Percentiles rank a stretch among this genome's conserved stretches.
Evolutionary conservation across 2,888 invertebrate genomes (phyloP).

Genomic region (Rhagium mordax): DNA sequence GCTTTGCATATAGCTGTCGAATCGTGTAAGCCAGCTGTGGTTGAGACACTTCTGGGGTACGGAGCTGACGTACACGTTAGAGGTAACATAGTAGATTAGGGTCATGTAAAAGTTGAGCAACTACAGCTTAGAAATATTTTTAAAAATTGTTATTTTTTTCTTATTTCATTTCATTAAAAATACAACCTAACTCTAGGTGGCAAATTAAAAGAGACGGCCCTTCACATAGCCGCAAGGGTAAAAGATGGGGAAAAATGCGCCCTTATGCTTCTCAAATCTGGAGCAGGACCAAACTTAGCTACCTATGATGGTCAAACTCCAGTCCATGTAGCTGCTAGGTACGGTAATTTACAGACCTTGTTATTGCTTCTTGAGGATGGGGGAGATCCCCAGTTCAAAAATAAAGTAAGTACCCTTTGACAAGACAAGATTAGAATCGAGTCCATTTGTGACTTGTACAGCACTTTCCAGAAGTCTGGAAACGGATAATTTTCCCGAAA

Average conservation of each 20-base stretch:
- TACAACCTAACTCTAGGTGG: constrained; percentile 75
- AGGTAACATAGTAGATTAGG: constrained; percentile 68
- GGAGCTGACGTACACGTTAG: constrained; percentile 98
- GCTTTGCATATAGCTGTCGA: constrained; percentile 98
- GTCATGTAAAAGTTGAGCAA: background rate
- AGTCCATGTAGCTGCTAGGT: constrained; percentile 94
- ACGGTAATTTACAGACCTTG: constrained; percentile 91
- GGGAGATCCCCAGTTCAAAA: constrained; percentile 92
- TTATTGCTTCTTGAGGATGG: constrained; percentile 92
- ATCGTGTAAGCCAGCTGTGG: constrained; percentile 93
- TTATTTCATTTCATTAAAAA: background rate
- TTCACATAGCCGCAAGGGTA: constrained; percentile 97
- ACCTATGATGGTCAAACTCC: constrained; percentile 98
- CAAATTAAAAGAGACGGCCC: constrained; percentile 91
- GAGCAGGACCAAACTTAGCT: constrained; percentile 95
- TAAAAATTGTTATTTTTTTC: no score
- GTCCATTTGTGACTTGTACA: no score
- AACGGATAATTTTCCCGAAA: no score
- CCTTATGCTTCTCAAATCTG: constrained; percentile 97
- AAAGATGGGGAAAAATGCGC: constrained; percentile 94
- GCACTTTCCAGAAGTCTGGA: no score
- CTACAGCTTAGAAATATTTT: background rate
- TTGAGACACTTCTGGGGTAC: constrained; percentile 95
- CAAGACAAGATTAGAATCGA: no score
- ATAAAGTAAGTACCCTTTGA: constrained; percentile 77